phyloP scores from a whole-genome alignment of 2,888 invertebrate genomes.

The Dexiosoma caninum region DNA sequence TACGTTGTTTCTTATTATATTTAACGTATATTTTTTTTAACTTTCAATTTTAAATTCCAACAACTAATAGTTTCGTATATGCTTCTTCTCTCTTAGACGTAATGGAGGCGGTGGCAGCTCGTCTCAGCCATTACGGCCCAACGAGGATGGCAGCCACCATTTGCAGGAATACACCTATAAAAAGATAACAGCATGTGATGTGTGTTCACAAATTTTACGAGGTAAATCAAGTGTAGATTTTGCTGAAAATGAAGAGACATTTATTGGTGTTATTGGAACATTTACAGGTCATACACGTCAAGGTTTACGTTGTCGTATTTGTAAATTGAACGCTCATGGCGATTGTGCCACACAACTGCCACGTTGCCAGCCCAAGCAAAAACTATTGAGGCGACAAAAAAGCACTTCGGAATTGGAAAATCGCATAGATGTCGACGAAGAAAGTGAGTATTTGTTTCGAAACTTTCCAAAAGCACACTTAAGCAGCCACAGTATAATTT shows the following conservation, averaged over 20 bases:
- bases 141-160: conserved; percentile 82
- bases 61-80: not conserved
- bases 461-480: not conserved
- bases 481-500: not conserved
- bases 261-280: too few relatives aligned
- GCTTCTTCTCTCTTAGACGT: conserved; percentile 78
- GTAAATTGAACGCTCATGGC: conserved; percentile 93
- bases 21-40: not conserved
- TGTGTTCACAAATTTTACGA: conserved; percentile 94
- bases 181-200: conserved; percentile 96
- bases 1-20: not conserved
- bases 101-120: conserved; percentile 83
- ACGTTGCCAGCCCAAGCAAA: conserved; percentile 91
- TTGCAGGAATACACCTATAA: conserved; percentile 97
- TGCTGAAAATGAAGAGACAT: too few relatives aligned
- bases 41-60: not conserved
- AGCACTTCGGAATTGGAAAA: conserved; percentile 91
- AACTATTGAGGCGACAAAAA: conserved; percentile 90
- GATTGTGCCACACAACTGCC: conserved; percentile 91
- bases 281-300: conserved; percentile 91
- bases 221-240: conserved; percentile 83
- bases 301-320: conserved; percentile 91
- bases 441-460: conserved; percentile 83
- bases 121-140: conserved; percentile 76
- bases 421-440: conserved; percentile 85